A percentile compares a stretch with the other conserved stretches of the same genome.
Conservation (phyloP, 2,888 invertebrate species). For the Trilocha varians region DNA sequence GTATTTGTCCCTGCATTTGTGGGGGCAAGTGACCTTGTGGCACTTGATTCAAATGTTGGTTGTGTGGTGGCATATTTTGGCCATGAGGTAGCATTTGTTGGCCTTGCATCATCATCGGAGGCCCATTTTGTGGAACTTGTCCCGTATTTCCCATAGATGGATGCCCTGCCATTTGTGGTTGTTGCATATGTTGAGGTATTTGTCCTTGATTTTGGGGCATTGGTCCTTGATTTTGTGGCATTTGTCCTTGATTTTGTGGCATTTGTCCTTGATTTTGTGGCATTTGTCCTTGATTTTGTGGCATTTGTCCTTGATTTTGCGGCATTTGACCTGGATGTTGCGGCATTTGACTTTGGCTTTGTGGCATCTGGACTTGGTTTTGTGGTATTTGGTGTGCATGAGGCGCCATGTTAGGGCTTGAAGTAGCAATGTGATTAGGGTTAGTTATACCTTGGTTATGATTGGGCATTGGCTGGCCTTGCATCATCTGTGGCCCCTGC, state of each 20-base stretch:
- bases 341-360: slow-evolving; percentile 29
- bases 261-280: neutral
- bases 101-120: slow-evolving; percentile 39
- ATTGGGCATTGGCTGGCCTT: slow-evolving; percentile 20
- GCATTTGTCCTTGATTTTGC: slow-evolving; percentile 13
- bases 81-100: slow-evolving; percentile 28
- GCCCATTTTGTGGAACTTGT: slow-evolving; percentile 23
- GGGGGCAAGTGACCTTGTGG: slow-evolving; percentile 21
- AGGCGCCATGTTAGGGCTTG: slow-evolving; percentile 26
- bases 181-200: slow-evolving; percentile 11
- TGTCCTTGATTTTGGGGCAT: neutral
- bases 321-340: too few species aligned
- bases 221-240: slow-evolving; percentile 16
- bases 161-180: slow-evolving; percentile 12
- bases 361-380: slow-evolving; percentile 29
- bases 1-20: slow-evolving; percentile 21
- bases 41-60: slow-evolving; percentile 32
- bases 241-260: slow-evolving; percentile 8
- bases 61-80: slow-evolving; percentile 31
- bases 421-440: slow-evolving; percentile 31
- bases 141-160: neutral
- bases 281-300: slow-evolving; percentile 11
- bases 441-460: slow-evolving; percentile 29
- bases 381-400: slow-evolving; percentile 31
- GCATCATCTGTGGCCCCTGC: slow-evolving; percentile 34